Base-by-base conservation (phyloP, 2,113 vertebrate genomes). In the Platysternon megacephalum region DNA sequence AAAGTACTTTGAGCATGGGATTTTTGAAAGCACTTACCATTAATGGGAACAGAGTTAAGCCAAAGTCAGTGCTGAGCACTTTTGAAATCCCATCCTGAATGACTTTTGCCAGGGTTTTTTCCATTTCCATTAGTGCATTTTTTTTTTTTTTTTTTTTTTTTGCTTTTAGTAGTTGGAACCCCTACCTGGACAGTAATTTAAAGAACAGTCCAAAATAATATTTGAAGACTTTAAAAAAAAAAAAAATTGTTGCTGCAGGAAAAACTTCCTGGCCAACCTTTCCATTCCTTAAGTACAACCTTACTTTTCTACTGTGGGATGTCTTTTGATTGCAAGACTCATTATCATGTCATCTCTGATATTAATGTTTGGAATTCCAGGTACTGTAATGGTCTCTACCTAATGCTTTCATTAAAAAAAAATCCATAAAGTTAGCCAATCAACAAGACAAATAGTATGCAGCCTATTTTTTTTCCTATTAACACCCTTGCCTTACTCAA, bases 371-470 rank as follows among this genome's bases (percentile, higher is more conserved):
- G 74, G 24, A 89, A 56, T 94, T 95, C 53, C 28, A 91, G 51
- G 51, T 83, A 86, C 5, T 22, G 58, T 82, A 93, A 88, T 86
- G 46, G 49, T 96, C 94, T 96, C 24, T 89, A 84, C 29, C 3
- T 42, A 68, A 96, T 24, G 10, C 1, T 97, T 68, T 68, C 90
- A 94, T 84, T 89, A 2, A 32, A 95, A 61, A 90, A 90, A 84
- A 87, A 90, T 85, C 53, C 21, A 17, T 86, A 91, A 93, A 86
- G 32, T 84, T 95, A 91, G 65, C 89, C 65, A 85, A 96, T 96
- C 95, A 96, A 86, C 44, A 88, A 94, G 85, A 82, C 28, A 95
- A 97, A 97, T 84, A 52, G 22, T 46, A 3, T 88, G 65, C 53
- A 90, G 88, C 28, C 82, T 91, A 49, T 68, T 68, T 61, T 90